Evolutionary conservation across 2,888 invertebrate genomes (phyloP).

Genomic region (Sphaerophoria rueppellii): DNA sequence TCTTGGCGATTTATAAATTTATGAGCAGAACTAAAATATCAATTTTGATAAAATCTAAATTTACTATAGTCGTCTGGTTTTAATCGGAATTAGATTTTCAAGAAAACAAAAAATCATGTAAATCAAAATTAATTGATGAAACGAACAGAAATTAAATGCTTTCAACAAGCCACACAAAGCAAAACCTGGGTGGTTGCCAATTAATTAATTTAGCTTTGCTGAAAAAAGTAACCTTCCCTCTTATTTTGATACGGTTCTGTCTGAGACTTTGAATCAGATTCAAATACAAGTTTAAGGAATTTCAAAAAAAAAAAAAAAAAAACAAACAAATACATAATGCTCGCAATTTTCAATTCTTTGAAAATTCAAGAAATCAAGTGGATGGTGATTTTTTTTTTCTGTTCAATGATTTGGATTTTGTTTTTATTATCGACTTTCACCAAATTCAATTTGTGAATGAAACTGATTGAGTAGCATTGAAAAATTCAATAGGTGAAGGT

Average conservation of each 20-base stretch:
- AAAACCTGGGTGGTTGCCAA: constrained; percentile 81
- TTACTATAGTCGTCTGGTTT: constrained; percentile 47
- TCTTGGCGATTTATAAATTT: too few relatives aligned
- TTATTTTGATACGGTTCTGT: background rate
- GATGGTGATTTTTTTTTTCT: constrained; percentile 17
- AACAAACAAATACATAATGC: too few relatives aligned
- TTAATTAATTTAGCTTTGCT: constrained; percentile 79
- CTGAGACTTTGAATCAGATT: constrained; percentile 48
- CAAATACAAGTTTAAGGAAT: constrained; percentile 27
- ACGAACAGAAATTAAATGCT: constrained; percentile 19
- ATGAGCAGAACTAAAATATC: too few relatives aligned
- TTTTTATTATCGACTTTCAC: background rate
- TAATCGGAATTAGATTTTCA: constrained; percentile 36
- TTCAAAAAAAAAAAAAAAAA: constrained; percentile 13
- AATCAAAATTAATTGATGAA: constrained; percentile 36
- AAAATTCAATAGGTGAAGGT: background rate
- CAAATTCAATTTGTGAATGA: constrained; percentile 26
- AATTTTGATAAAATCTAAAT: constrained; percentile 38
- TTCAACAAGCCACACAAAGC: constrained; percentile 51
- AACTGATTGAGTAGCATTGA: constrained; percentile 4
- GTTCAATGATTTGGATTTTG: constrained; percentile 23
- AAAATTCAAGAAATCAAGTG: constrained; percentile 1
- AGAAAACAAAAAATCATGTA: constrained; percentile 43
- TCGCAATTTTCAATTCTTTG: constrained; percentile 14
- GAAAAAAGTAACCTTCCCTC: constrained; percentile 56